Conservation (phyloP, 1,140 invertebrate genomes). For the Musca domestica region DNA sequence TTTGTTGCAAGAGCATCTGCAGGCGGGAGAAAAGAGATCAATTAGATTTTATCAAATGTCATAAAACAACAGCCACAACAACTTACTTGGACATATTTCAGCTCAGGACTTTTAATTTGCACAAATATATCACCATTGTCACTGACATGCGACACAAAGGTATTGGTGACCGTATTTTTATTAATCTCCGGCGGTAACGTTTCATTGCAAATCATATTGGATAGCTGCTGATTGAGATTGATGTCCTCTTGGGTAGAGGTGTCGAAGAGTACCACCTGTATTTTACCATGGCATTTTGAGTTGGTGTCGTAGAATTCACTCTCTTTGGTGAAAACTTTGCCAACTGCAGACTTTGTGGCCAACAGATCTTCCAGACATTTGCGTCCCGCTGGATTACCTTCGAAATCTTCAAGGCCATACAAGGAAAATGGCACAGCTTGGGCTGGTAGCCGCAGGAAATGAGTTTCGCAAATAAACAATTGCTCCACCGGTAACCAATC, state of each 20-base stretch:
- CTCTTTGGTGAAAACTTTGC: slow-evolving; percentile 42
- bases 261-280: slow-evolving; percentile 48
- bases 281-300: slow-evolving; percentile 30
- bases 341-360: slow-evolving; percentile 41
- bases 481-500: slow-evolving; percentile 34
- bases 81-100: slow-evolving; percentile 39
- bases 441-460: slow-evolving; percentile 40
- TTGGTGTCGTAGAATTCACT: slow-evolving; percentile 33
- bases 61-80: neutral
- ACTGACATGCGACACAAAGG: slow-evolving; percentile 44
- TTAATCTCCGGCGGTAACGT: slow-evolving; percentile 39
- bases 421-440: slow-evolving; percentile 48
- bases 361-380: slow-evolving; percentile 35
- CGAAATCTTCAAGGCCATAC: slow-evolving; percentile 52
- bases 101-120: slow-evolving; percentile 39
- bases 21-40: neutral
- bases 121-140: slow-evolving; percentile 46
- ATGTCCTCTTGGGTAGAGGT: slow-evolving; percentile 48
- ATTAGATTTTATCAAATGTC: neutral
- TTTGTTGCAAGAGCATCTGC: slow-evolving; percentile 35
- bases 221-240: slow-evolving; percentile 45
- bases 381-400: slow-evolving; percentile 44
- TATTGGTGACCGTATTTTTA: slow-evolving; percentile 38
- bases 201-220: slow-evolving; percentile 36
- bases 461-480: slow-evolving; percentile 34